Evolutionary conservation across 1,140 invertebrate genomes (phyloP).

Genomic region (Myzus persicae): DNA sequence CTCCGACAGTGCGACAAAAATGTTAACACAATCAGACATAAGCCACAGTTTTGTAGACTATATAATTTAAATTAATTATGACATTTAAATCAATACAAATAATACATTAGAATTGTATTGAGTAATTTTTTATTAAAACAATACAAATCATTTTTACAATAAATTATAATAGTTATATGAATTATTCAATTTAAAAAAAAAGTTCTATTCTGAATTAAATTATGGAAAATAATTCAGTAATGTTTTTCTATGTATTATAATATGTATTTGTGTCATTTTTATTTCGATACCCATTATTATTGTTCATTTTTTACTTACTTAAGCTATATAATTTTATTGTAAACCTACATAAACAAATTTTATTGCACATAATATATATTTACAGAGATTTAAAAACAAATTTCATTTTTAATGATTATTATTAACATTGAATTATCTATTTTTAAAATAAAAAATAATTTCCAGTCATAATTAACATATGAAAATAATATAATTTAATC

Average conservation of each 20-base stretch:
- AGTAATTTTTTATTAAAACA: no score
- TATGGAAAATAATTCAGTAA: neutral
- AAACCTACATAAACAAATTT: neutral
- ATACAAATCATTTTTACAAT: neutral
- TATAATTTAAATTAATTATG: no score
- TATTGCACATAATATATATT: neutral
- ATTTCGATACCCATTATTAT: neutral
- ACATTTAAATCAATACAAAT: no score
- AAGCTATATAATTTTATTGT: neutral
- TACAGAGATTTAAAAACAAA: neutral
- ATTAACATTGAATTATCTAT: neutral
- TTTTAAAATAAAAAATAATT: no score
- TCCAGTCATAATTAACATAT: no score
- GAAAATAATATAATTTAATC: no score
- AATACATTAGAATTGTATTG: no score
- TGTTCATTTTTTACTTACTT: neutral
- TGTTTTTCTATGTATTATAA: neutral
- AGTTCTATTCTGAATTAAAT: neutral
- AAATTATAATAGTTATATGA: neutral
- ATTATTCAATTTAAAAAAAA: neutral
- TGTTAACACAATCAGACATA: no score
- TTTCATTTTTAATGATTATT: neutral
- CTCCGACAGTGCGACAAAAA: no score
- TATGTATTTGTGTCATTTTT: neutral
- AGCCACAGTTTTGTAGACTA: no score